Evolutionary conservation across 2,113 vertebrate species (phyloP).

Genomic region (Lepisosteus osseus): DNA sequence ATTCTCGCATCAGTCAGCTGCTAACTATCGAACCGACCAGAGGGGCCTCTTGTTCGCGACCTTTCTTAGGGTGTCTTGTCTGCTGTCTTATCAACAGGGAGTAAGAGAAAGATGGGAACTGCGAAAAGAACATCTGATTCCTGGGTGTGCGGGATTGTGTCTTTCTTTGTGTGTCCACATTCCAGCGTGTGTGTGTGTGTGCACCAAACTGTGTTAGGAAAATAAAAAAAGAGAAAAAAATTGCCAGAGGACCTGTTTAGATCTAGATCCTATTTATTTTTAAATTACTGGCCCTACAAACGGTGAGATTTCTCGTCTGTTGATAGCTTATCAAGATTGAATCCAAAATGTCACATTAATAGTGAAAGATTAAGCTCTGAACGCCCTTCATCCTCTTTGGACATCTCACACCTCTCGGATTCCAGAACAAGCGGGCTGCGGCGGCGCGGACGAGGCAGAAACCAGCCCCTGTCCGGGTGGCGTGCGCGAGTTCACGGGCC

Average conservation of each 20-base stretch:
- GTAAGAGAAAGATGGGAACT: too few species aligned
- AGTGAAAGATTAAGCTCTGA: constrained; percentile 32
- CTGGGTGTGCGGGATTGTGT: too few species aligned
- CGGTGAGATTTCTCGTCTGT: constrained; percentile 43
- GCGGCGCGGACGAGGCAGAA: background rate
- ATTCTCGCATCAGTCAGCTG: too few species aligned
- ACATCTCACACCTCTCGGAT: constrained; percentile 36
- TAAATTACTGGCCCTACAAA: constrained; percentile 40
- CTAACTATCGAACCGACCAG: too few species aligned
- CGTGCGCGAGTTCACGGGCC: too few species aligned
- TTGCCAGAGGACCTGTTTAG: constrained; percentile 28
- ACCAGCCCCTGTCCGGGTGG: too few species aligned
- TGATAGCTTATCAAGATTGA: constrained; percentile 51
- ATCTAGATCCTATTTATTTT: constrained; percentile 42
- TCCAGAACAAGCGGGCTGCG: constrained; percentile 19
- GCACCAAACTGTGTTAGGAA: background rate
- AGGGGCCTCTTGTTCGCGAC: too few species aligned
- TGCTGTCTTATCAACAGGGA: too few species aligned
- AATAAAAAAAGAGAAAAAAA: constrained; percentile 30
- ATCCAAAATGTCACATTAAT: constrained; percentile 53
- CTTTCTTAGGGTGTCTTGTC: too few species aligned
- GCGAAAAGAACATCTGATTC: too few species aligned
- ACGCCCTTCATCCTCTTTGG: constrained; percentile 38
- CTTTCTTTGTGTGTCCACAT: too few species aligned
- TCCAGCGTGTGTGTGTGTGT: background rate